Evolutionary conservation across 2,113 vertebrate species (phyloP).

Genomic region (Guaruba guarouba): DNA sequence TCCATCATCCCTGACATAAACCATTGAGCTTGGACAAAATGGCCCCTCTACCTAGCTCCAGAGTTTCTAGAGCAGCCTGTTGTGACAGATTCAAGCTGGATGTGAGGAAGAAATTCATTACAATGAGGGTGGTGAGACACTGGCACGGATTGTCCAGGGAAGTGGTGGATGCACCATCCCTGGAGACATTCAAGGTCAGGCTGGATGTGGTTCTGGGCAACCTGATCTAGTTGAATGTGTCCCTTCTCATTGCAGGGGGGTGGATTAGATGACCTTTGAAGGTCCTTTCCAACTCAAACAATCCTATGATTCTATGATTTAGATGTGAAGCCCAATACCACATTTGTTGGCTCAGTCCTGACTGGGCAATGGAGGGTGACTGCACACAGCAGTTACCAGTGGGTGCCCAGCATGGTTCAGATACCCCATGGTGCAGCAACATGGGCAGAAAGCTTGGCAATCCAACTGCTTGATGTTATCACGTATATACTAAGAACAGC

Average conservation of each 20-base stretch:
- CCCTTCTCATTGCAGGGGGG: neutral
- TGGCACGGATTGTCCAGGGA: neutral
- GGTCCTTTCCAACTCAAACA: neutral
- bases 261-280: neutral
- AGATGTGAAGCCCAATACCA: neutral
- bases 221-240: neutral
- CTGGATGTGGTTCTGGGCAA: neutral
- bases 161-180: neutral
- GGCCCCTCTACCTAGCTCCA: neutral
- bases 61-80: neutral
- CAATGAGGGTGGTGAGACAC: neutral
- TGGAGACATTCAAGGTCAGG: neutral
- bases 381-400: neutral
- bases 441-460: rapidly evolving
- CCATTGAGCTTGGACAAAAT: neutral
- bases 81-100: neutral
- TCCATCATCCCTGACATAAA: constrained; percentile 3
- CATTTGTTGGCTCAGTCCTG: neutral
- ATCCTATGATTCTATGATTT: neutral
- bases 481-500: rapidly evolving
- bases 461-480: rapidly evolving
- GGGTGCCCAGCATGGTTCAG: rapidly evolving
- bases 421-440: neutral
- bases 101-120: neutral
- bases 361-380: neutral